phyloP scores from a whole-genome alignment of 2,113 vertebrate genomes.

The Ammospiza nelsoni region DNA sequence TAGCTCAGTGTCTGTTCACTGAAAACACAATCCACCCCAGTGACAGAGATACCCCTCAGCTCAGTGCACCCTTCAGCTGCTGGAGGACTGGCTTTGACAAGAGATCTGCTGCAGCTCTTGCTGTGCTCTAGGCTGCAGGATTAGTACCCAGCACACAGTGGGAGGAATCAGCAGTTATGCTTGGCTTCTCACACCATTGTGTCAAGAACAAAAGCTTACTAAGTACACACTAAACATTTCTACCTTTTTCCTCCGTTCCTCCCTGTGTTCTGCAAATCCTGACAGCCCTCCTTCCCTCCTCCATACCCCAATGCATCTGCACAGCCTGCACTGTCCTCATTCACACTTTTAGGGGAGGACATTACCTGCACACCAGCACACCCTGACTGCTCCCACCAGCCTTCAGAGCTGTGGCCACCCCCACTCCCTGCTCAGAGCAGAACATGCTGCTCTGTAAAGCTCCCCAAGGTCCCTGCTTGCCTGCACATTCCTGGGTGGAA shows the following conservation, averaged over 20 bases:
- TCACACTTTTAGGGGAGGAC: neutral
- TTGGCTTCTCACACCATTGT: neutral
- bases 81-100: neutral
- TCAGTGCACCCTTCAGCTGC: neutral
- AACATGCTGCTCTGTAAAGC: neutral
- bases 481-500: conserved; percentile 30
- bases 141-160: neutral
- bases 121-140: neutral
- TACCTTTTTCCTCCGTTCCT: neutral
- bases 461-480: neutral
- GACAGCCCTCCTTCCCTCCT: neutral
- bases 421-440: neutral
- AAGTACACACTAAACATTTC: neutral
- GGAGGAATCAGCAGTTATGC: neutral
- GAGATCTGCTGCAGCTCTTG: neutral
- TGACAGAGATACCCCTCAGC: fast-evolving
- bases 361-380: fast-evolving
- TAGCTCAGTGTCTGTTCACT: neutral
- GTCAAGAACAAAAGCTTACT: neutral
- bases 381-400: fast-evolving
- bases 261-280: neutral
- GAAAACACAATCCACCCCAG: neutral
- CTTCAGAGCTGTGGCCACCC: neutral
- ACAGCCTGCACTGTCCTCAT: neutral
- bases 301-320: neutral